A percentile compares a stretch with the other conserved stretches of the same genome.
phyloP scores from a whole-genome alignment of 2,888 invertebrate genomes.

The Aproaerema taeniolella region DNA sequence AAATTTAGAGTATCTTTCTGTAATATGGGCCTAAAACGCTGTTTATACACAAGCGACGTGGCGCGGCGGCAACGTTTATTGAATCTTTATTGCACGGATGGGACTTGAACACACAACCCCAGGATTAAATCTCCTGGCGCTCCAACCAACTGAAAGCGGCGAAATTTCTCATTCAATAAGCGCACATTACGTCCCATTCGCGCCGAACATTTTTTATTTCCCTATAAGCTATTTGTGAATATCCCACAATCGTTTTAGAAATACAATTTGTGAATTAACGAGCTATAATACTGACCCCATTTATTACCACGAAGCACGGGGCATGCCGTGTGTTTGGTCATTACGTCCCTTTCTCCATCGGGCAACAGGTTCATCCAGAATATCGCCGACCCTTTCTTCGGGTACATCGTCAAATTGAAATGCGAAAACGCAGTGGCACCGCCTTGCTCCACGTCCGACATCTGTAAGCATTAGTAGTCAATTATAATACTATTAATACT shows the following conservation, averaged over 20 bases:
- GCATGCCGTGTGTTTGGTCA: neutral
- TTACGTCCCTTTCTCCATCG: neutral
- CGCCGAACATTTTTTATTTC: neutral
- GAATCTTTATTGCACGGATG: too few species aligned
- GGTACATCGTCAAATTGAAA: neutral
- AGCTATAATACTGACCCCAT: conserved; percentile 1
- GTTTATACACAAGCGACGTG: too few species aligned
- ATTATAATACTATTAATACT: too few species aligned
- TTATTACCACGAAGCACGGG: conserved; percentile 4
- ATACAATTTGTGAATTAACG: neutral
- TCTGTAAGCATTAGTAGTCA: too few species aligned
- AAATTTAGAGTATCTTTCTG: too few species aligned
- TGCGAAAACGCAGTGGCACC: neutral
- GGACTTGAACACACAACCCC: too few species aligned
- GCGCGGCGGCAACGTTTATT: too few species aligned
- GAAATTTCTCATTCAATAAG: neutral
- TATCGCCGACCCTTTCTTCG: neutral
- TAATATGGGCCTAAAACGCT: too few species aligned
- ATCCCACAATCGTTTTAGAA: neutral
- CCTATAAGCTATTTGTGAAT: neutral
- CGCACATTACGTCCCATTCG: neutral
- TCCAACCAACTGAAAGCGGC: neutral
- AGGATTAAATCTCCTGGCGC: too few species aligned
- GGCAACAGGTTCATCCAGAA: neutral
- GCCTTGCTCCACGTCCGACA: neutral